Base-by-base conservation (phyloP, 2,797 vertebrate genomes). In the Rhadinocentrus ornatus region DNA sequence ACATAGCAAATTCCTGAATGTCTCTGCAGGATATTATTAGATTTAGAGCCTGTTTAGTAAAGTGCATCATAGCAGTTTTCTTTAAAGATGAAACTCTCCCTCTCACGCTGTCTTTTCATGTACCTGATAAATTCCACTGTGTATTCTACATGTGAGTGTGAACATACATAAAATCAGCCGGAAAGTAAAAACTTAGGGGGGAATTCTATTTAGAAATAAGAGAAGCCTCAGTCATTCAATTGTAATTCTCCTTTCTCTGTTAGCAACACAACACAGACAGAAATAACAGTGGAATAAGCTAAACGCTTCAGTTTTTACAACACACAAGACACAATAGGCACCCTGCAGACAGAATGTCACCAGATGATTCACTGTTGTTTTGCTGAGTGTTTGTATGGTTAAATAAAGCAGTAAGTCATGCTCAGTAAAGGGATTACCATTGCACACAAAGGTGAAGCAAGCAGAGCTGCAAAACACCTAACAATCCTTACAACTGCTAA, bases 281-380 rank as follows among this genome's bases (percentile, higher is more conserved):
- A 81, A 90, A 88, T 83, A 89, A 81, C 79, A 72, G 35, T 26
- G 66, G 73, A 81, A 86, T 72, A 71, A 86, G 77, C 79, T 82
- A 73, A 87, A 81, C 0, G 53, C 77, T 80, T 63, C 48, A 55
- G 29, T 74, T 85, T 81, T 77, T 77, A 71, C 74, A 75, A 71
- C 75, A 80, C 76, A 88, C 72, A 75, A 69, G 76, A 81, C 76
- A 88, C 83, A 89, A 87, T 76, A 69, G 79, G 70, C 58, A 71
- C 61, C 69, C 66, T 66, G 76, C 66, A 64, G 76, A 87, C 62
- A 57, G 53, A 82, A 74, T 79, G 80, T 81, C 75, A 76, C 80
- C 80, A 75, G 75, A 83, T 69, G 76, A 88, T 76, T 88, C 79
- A 84, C 67, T 69, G 66, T 77, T 71, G 69, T 62, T 69, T 53